phyloP scores from a whole-genome alignment of 1,140 invertebrate species.

The Caerostris darwini region DNA sequence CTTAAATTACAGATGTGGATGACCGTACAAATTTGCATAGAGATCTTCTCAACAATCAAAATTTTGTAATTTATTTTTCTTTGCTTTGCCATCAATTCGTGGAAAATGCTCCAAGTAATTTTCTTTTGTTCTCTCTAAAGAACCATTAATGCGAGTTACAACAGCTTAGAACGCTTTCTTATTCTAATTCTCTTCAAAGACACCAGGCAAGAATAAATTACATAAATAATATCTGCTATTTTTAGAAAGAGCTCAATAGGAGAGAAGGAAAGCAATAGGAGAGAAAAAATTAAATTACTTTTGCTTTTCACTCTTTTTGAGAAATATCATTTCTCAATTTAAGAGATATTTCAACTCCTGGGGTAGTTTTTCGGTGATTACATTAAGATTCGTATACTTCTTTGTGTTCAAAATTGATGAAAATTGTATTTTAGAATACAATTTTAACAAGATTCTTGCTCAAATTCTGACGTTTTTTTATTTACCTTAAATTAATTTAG shows the following conservation, averaged over 20 bases:
- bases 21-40: not conserved
- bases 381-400: no score
- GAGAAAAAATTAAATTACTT: no score
- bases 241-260: not conserved
- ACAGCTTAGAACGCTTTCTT: not conserved
- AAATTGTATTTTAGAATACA: no score
- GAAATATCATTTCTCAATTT: no score
- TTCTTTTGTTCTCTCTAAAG: not conserved
- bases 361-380: not conserved
- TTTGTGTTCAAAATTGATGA: no score
- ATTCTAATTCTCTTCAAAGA: not conserved
- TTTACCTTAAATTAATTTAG: no score
- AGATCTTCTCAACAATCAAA: not conserved
- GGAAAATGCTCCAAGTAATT: not conserved
- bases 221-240: not conserved
- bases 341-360: no score
- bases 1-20: not conserved
- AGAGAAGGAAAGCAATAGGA: not conserved
- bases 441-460: no score
- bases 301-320: no score
- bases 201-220: not conserved
- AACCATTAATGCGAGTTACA: conserved; percentile 22
- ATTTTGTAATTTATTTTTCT: not conserved
- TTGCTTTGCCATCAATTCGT: not conserved
- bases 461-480: no score